Percentiles rank a stretch among this genome's conserved stretches.
Conservation (phyloP, 2,888 invertebrate genomes). For the Camponotus fellah region DNA sequence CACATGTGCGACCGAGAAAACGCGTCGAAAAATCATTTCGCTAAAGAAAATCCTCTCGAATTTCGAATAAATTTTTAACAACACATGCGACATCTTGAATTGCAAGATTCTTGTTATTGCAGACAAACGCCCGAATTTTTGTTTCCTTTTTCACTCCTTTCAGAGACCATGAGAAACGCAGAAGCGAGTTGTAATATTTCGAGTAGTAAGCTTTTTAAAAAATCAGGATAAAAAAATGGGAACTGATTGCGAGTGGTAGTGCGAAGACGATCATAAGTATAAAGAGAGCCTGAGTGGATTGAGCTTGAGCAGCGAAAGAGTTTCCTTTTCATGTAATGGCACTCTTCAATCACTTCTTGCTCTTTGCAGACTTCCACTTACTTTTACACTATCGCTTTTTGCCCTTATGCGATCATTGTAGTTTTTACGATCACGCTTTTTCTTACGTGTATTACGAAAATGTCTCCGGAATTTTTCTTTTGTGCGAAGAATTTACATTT, state of each 20-base stretch:
- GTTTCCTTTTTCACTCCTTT: neutral
- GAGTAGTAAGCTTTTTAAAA: neutral
- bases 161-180: neutral
- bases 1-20: neutral
- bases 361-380: conserved; percentile 23
- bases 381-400: conserved; percentile 42
- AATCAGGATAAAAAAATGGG: neutral
- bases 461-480: conserved; percentile 36
- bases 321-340: conserved; percentile 37
- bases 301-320: conserved; percentile 30
- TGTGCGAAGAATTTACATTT: conserved; percentile 4
- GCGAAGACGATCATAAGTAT: conserved; percentile 22
- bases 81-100: neutral
- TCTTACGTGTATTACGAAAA: conserved; percentile 29
- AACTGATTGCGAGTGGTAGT: neutral
- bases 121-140: neutral
- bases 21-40: neutral
- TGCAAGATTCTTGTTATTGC: neutral
- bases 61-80: conserved; percentile 19
- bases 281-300: conserved; percentile 35
- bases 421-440: conserved; percentile 37
- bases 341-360: conserved; percentile 48
- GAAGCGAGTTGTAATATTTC: neutral
- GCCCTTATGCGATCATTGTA: conserved; percentile 36
- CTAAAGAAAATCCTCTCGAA: neutral